Percentiles rank a stretch among this genome's conserved stretches.
phyloP scores from a whole-genome alignment of 2,888 invertebrate species.

The Acleris literana region DNA sequence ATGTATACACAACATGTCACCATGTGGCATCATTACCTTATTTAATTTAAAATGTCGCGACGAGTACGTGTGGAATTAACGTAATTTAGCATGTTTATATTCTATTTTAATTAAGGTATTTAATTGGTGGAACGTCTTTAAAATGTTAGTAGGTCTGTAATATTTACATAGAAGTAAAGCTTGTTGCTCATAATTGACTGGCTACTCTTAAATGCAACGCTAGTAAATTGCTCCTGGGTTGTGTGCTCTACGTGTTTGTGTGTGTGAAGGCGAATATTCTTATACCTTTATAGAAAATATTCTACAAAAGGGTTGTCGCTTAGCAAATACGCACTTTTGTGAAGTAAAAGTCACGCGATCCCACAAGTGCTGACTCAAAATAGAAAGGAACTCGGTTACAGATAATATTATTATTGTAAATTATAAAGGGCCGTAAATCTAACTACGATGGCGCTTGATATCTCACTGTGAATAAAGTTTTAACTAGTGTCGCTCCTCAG shows the following conservation, averaged over 20 bases:
- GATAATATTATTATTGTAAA: background rate
- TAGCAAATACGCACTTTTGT: background rate
- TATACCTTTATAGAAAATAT: slow-evolving; percentile 53
- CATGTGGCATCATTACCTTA: slow-evolving; percentile 29
- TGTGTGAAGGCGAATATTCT: slow-evolving; percentile 62
- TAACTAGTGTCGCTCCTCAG: background rate
- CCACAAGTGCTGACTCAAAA: too few species aligned
- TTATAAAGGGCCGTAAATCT: slow-evolving; percentile 11
- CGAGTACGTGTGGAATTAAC: background rate
- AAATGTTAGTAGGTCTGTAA: slow-evolving; percentile 40
- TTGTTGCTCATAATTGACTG: slow-evolving; percentile 80
- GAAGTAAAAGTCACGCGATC: too few species aligned
- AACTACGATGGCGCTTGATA: slow-evolving; percentile 3
- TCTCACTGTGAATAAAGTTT: slow-evolving; percentile 17
- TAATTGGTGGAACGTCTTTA: too few species aligned
- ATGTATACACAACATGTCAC: slow-evolving; percentile 36
- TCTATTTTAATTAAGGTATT: too few species aligned
- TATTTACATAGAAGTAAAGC: slow-evolving; percentile 80
- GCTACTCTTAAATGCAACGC: slow-evolving; percentile 61
- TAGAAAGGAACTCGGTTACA: too few species aligned
- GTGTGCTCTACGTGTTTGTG: background rate
- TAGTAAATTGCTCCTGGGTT: slow-evolving; percentile 48
- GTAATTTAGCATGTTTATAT: background rate
- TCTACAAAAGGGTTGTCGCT: slow-evolving; percentile 15
- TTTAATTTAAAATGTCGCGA: slow-evolving; percentile 11